Evolutionary conservation across 1,140 invertebrate species (phyloP), one percentile per base, ranked within the genome.

Genomic region (Hypsibius dujardini): DNA sequence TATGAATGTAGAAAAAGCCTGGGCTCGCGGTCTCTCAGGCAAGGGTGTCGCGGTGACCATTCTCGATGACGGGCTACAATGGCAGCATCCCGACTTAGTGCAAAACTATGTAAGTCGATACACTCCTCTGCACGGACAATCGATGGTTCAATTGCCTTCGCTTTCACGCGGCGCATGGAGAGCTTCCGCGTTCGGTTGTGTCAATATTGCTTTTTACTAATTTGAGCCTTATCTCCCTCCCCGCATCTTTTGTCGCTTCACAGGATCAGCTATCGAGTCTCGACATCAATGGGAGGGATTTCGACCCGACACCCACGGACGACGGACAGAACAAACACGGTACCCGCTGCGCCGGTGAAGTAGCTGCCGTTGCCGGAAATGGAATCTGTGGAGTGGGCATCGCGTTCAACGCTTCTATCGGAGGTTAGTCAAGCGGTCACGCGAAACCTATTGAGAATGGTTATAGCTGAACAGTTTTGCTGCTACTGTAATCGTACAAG

Each of bases 221-320:
- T 28, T 28, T 28, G 28, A 28, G 28, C 28, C 28, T 28, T 28
- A 28, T 28, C 28, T 0, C 28, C 28, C 28, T 28, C 28, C 28
- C 28, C 28, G 28, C 28, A 28, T 28, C 28, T 28, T 28, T 28
- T 28, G 28, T 28, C 28, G 28, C 28, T 77, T 74, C 77, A 50
- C 76, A 94, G 91, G 92, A 96, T 82, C 88, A 89, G 0, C 84
- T 87, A 78, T 92, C 92, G 2, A 96, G 92, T 72, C 93, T 90
- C 77, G 95, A 98, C 80, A 90, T 98, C 1, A 98, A 98, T 80
- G 90, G 87, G 75, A 86, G 89, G 75, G 90, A 95, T 79, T 85
- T 88, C 60, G 93, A 98, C 81, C 95, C 95, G 0, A 93, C 89
- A 85, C 95, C 95, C 1, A 84, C 91, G 76, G 78, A 82, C 73